Conservation (phyloP, 2,797 vertebrate genomes). For the Alca torda region DNA sequence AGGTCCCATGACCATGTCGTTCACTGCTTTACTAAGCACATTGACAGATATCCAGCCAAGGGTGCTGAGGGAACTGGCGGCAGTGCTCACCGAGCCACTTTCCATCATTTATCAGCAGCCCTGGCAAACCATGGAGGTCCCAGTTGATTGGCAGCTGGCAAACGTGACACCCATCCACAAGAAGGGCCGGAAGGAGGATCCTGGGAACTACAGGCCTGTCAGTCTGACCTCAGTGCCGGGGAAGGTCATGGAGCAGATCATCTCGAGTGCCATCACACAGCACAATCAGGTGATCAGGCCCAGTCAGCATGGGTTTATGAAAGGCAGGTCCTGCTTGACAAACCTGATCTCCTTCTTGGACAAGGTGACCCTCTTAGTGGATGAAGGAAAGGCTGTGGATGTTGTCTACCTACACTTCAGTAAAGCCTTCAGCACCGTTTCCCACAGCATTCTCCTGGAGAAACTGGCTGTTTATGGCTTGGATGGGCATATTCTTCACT, state of each 20-base stretch:
- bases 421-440: not conserved
- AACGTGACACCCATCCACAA: too few species aligned
- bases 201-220: not conserved
- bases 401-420: not conserved
- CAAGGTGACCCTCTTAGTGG: not conserved
- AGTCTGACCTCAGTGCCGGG: not conserved
- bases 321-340: not conserved
- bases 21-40: not conserved
- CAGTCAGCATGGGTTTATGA: not conserved
- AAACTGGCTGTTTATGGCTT: not conserved
- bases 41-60: not conserved
- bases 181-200: not conserved
- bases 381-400: not conserved
- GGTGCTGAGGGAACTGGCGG: not conserved
- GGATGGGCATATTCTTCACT: not conserved
- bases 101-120: not conserved
- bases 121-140: not conserved
- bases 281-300: not conserved
- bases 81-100: not conserved
- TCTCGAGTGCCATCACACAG: not conserved
- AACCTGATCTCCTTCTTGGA: not conserved
- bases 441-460: not conserved
- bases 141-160: not conserved
- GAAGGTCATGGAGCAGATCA: not conserved
- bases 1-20: accelerated